Conservation (phyloP, 2,113 vertebrate genomes). For the Procavia capensis region DNA sequence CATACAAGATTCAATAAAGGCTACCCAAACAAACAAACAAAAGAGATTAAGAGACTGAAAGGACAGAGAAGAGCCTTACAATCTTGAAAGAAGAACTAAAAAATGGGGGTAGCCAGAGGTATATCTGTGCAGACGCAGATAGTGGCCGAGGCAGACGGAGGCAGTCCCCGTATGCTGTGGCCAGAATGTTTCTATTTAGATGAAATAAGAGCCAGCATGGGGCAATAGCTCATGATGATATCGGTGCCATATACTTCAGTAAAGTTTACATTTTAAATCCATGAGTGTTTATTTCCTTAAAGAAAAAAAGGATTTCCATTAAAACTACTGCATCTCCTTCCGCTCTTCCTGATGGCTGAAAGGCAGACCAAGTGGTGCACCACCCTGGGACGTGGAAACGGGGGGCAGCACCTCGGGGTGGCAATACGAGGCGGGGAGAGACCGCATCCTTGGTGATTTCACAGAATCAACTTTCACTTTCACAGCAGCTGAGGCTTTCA, state of each 20-base stretch:
- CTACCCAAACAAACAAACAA: neutral
- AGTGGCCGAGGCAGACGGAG: too few relatives aligned
- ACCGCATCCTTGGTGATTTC: neutral
- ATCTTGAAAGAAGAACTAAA: neutral
- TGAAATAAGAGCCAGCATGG: conserved; percentile 56
- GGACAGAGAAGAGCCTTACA: neutral
- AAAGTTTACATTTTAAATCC: conserved; percentile 67
- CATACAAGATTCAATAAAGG: neutral
- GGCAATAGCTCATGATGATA: conserved; percentile 50
- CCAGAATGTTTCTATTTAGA: conserved; percentile 60
- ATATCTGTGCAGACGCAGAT: neutral
- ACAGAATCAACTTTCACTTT: neutral
- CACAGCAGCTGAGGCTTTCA: neutral
- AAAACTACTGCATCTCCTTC: neutral
- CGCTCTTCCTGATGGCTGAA: neutral
- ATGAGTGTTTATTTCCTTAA: conserved; percentile 53
- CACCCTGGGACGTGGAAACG: neutral
- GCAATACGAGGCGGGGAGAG: neutral
- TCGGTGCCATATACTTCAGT: conserved; percentile 50
- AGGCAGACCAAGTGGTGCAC: neutral
- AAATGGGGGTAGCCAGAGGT: neutral
- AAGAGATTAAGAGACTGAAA: neutral
- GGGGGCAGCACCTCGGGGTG: neutral
- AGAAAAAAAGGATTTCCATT: conserved; percentile 64
- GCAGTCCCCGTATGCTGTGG: neutral